Base-by-base conservation (phyloP, 2,888 invertebrate genomes). In the Steinernema hermaphroditum region DNA sequence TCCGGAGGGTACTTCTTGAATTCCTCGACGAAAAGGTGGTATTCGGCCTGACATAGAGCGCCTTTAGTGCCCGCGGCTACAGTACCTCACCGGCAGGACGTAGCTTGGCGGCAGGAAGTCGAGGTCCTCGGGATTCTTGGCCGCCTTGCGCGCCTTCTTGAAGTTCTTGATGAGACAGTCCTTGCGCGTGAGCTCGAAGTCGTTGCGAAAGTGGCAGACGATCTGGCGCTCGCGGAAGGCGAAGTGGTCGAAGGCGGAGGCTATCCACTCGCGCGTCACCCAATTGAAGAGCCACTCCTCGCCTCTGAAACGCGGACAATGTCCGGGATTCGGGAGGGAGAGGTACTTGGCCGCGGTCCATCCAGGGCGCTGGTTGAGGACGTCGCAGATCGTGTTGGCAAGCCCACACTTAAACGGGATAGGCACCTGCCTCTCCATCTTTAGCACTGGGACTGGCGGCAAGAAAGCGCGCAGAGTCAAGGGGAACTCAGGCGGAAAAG, bases 21-120 rank as follows among this genome's bases (percentile, higher is more conserved):
- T 81, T 91, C 90, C 80, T 91, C 90, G 68, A 91, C 89, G 84
- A 91, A 90, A 83, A 90, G 88, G 78, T 90, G 89, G 79, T 91
- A 91, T 76, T 91, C 91, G 49, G 88, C 88, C 88, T 90, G 81
- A 19, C n/a, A n/a, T n/a, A 85, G 81, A 22, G n/a, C 27, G 69
- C 8, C 27, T 32, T 16, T 54, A 16, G 16, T 54, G 19, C 19
- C 12, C 8, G 19, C 14, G 68, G 68, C 16, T n/a, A 19, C 29
- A 12, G 4, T 37, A 37, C 12, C 37, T 12, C 83, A 90, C 90
- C n/a, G 91, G 91, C 14, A 91, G 81, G 78, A 91, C 90, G 85
- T 89, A 91, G 2, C 90, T 90, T 27, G 89, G 87, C 14, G 91
- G 91, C 83, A 89, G 89, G 81, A 90, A 90, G 76, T 90, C 89